phyloP scores from a whole-genome alignment of 2,113 vertebrate genomes.

The Coregonus clupeaformis region DNA sequence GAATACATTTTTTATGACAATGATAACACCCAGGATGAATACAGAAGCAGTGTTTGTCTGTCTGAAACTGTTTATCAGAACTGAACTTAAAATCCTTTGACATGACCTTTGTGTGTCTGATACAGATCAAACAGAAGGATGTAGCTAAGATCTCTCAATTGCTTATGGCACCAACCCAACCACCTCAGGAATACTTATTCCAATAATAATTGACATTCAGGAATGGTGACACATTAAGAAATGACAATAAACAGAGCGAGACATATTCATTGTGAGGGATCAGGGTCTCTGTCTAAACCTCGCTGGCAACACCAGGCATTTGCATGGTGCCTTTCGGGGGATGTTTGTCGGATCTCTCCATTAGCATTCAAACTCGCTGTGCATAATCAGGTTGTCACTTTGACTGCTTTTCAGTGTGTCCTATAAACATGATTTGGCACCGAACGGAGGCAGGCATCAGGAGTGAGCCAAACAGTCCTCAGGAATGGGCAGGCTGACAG shows the following conservation, averaged over 20 bases:
- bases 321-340: neutral
- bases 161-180: neutral
- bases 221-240: neutral
- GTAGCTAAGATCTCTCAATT: neutral
- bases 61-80: neutral
- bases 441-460: neutral
- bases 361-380: neutral
- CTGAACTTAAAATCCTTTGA: neutral
- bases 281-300: neutral
- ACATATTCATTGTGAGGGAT: neutral
- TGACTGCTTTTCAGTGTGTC: slow-evolving; percentile 4
- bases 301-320: neutral
- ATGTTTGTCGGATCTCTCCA: neutral
- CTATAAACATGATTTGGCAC: slow-evolving; percentile 6
- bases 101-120: slow-evolving; percentile 1
- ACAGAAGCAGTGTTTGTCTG: neutral
- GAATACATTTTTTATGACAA: neutral
- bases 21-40: neutral
- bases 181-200: neutral
- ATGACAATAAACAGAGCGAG: neutral
- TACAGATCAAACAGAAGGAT: neutral
- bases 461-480: neutral
- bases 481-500: neutral
- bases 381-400: slow-evolving; percentile 17
- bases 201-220: neutral